phyloP scores from a whole-genome alignment of 1,140 invertebrate species.

The Rhynchophorus ferrugineus region DNA sequence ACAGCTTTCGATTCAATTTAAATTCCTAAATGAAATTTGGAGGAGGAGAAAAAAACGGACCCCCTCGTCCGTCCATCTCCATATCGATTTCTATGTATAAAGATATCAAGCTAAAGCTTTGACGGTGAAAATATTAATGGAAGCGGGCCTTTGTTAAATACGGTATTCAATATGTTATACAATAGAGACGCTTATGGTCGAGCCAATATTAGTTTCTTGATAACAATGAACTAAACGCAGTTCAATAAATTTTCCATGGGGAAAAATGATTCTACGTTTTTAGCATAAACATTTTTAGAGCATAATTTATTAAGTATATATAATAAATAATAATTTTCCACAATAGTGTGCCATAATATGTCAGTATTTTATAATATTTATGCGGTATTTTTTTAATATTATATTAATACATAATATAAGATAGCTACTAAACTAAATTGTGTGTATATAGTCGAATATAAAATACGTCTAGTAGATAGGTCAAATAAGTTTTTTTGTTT shows the following conservation, averaged over 20 bases:
- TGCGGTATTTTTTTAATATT: background rate
- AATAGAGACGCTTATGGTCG: conserved; percentile 17
- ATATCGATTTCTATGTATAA: conserved; percentile 19
- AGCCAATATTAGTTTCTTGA: conserved; percentile 21
- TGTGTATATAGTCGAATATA: too few relatives aligned
- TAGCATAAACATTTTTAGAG: background rate
- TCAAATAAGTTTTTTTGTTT: too few relatives aligned
- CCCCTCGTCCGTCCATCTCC: conserved; percentile 3
- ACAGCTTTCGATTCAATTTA: too few relatives aligned
- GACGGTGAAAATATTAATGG: conserved; percentile 23
- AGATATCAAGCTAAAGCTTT: conserved; percentile 13
- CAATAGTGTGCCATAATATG: background rate
- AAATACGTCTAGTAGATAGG: too few relatives aligned
- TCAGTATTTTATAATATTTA: background rate
- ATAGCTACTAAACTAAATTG: too few relatives aligned
- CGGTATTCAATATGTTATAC: conserved; percentile 22
- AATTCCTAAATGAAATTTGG: too few relatives aligned
- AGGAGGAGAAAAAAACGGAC: background rate
- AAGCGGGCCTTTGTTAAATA: conserved; percentile 17
- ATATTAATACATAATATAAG: background rate
- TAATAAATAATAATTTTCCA: background rate
- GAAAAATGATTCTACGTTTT: too few relatives aligned
- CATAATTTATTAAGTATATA: background rate
- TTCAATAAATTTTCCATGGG: conserved; percentile 14
- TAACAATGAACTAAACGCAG: conserved; percentile 8